Evolutionary conservation across 35 echinoderm and acorn worm species (phyloP).

Genomic region (Heliocidaris tuberculata): DNA sequence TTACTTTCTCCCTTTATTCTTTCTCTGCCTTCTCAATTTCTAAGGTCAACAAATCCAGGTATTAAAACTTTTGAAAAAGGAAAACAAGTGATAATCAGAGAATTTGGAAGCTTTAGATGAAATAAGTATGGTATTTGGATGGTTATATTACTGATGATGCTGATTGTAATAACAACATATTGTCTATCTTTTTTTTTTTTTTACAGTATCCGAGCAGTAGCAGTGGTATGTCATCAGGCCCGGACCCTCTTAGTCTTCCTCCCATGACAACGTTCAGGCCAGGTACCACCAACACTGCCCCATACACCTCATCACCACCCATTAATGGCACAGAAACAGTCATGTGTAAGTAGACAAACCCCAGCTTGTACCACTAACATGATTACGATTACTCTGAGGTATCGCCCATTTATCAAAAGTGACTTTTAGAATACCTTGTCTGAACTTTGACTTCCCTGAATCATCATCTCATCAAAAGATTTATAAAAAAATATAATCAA

Average conservation of each 20-base stretch:
- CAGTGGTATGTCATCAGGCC: constrained; percentile 57
- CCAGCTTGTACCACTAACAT: too few relatives aligned
- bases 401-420: background rate
- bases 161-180: background rate
- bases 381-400: background rate
- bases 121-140: too few relatives aligned
- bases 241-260: constrained; percentile 65
- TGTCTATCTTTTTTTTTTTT: background rate
- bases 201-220: constrained; percentile 18
- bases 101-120: too few relatives aligned
- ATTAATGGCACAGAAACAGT: constrained; percentile 70
- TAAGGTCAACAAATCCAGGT: too few relatives aligned
- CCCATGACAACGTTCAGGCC: constrained; percentile 64
- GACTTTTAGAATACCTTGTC: background rate
- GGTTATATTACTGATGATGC: background rate
- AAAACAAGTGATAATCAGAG: too few relatives aligned
- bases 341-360: constrained; percentile 53
- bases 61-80: too few relatives aligned
- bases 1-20: background rate
- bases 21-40: background rate
- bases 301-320: constrained; percentile 65
- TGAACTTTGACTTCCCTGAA: background rate
- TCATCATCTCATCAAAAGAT: background rate
- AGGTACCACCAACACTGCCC: constrained; percentile 54
- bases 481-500: background rate